Evolutionary conservation across 2,797 vertebrate genomes (phyloP), one percentile per base, ranked within the genome.

Genomic region (Pseudomugil tenellus): DNA sequence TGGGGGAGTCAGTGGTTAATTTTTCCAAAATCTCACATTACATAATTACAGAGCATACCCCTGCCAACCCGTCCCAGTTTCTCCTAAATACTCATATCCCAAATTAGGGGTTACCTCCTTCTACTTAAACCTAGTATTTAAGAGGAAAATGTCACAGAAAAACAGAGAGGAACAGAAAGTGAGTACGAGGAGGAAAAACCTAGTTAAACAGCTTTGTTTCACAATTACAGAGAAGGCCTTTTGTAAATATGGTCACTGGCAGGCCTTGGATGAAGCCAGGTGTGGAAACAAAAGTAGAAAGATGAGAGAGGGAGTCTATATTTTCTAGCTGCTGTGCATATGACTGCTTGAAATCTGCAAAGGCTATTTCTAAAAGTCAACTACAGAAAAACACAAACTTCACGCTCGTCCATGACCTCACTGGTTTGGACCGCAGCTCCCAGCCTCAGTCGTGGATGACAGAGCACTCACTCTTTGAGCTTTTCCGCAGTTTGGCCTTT

Each of bases 21-120:
- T 84, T 81, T 86, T 92, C 84, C 80, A 87, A 86, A 84, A 89
- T 91, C 85, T 91, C 83, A 90, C 73, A 61, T 75, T 77, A 66
- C 74, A 61, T 87, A 91, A 92, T 92, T 89, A 93, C 85, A 91
- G 86, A 83, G 81, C 62, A 34, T 76, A 29, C 49, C 51, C 19
- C 77, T 77, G 85, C 77, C 85, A 87, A 69, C 58, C 80, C 54
- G 71, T 77, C 87, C 88, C 89, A 89, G 81, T 85, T 90, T 90
- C 90, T 91, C 90, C 91, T 87, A 87, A 91, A 92, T 86, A 91
- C 83, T 88, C 91, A 88, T 87, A 91, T 87, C 79, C 89, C 77
- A 90, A 93, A 93, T 92, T 88, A 90, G 83, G 90, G 92, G 83
- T 91, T 92, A 91, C 88, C 85, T 88, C 84, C 65, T 74, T 77